Evolutionary conservation across 2,888 invertebrate species (phyloP), one percentile per base, ranked within the genome.

Genomic region (Melipona beecheii): DNA sequence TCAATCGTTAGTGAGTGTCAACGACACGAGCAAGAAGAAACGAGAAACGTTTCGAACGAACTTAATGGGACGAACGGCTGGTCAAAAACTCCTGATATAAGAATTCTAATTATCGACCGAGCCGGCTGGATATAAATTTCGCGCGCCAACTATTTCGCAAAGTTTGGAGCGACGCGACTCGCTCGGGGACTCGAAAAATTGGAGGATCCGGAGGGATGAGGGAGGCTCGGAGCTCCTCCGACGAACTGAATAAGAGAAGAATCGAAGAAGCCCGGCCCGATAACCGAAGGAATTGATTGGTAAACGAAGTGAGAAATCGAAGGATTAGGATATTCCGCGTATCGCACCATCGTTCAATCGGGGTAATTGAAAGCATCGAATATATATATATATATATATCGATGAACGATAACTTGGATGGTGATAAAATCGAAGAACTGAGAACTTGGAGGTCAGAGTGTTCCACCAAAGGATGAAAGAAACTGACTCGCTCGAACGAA

Each of bases 31-130:
- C 4, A 21, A 43, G 54, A 65, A 58, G 78, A 54, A 74, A 4
- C 31, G 31, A 31, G 31, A 31, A 4, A 81, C 69, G 64, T 69
- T 81, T 70, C 62, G 69, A 9, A 52, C 81, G 64, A 52, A 69
- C 74, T 82, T 82, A 82, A 82, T 80, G 70, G 81, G 74, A 82
- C 71, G 70, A 31, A 80, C 74, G 80, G 75, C 70, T 65, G 80
- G 80, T 82, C 75, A 49, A 82, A 62, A 82, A 82, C 74, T 60
- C 52, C 31, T 80, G 75, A 80, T 82, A 75, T 82, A 80, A 82
- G 81, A 82, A 80, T 82, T 82, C 81, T 80, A 82, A 82, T 82
- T 82, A 82, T 65, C 74, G 62, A 64, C 74, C 64, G 75, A 43
- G 64, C 27, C 27, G 50, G 69, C 5, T 6, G 64, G 64, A 65